These are phyloP conservation scores for Euphydryas editha DNA, from an alignment of 2,888 invertebrate species.

Conservation along the genomic window DNA sequence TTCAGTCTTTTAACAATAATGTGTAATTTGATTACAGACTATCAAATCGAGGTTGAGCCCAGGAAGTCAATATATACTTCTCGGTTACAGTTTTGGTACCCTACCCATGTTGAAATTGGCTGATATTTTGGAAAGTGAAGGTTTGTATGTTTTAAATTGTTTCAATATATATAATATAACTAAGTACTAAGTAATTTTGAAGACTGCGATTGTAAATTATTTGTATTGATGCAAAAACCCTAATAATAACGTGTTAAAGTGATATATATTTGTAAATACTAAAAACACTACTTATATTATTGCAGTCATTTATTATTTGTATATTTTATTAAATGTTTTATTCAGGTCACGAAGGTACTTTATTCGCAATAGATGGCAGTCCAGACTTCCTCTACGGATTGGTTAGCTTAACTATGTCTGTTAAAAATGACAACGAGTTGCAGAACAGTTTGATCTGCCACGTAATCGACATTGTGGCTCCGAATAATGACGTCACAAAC, in stretches of 20 bases:
- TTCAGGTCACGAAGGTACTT: constrained; percentile 83
- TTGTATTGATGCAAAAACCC: too few relatives aligned
- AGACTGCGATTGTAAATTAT: constrained; percentile 86
- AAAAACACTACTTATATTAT: background rate
- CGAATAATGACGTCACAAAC: constrained; percentile 63
- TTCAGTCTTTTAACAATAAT: constrained; percentile 62
- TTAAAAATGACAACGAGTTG: constrained; percentile 73
- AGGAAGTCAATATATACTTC: constrained; percentile 87
- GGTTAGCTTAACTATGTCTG: constrained; percentile 73
- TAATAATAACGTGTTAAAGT: too few relatives aligned
- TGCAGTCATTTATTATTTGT: background rate
- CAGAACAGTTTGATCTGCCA: constrained; percentile 84
- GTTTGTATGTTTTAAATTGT: constrained; percentile 59
- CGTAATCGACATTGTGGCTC: constrained; percentile 78
- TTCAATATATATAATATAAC: background rate
- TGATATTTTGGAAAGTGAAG: constrained; percentile 86
- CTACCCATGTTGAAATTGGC: constrained; percentile 83
- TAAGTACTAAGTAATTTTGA: background rate
- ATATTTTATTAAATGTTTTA: background rate
- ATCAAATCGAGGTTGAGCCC: constrained; percentile 83
- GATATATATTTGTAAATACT: too few relatives aligned
- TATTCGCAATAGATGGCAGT: constrained; percentile 93
- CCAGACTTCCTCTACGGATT: constrained; percentile 87
- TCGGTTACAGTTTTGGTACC: constrained; percentile 85
- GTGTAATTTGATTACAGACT: constrained; percentile 75